Evolutionary conservation across 2,797 vertebrate genomes (phyloP).

Genomic region (Anguilla marmorata): DNA sequence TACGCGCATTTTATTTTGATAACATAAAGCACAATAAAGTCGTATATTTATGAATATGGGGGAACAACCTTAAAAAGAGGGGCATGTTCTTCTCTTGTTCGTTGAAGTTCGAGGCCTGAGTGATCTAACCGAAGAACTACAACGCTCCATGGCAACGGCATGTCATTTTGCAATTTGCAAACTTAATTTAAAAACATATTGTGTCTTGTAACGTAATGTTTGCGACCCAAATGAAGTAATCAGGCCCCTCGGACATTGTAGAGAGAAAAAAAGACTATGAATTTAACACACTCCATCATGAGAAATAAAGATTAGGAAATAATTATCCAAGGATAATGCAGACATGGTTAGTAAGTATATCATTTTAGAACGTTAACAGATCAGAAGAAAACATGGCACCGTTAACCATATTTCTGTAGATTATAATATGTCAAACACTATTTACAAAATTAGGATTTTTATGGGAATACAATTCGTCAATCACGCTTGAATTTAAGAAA

Average conservation of each 20-base stretch:
- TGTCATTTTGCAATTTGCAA: conserved; percentile 60
- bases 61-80: too few relatives aligned
- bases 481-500: conserved; percentile 19
- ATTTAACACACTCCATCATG: conserved; percentile 76
- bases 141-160: background rate
- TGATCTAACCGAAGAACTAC: background rate
- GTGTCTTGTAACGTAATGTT: conserved; percentile 48
- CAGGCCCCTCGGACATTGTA: conserved; percentile 67
- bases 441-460: background rate
- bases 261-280: conserved; percentile 68
- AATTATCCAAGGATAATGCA: conserved; percentile 80
- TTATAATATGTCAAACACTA: background rate
- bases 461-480: too few relatives aligned
- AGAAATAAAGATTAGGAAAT: conserved; percentile 75
- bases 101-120: background rate
- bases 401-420: conserved; percentile 58
- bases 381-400: conserved; percentile 69
- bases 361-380: conserved; percentile 85
- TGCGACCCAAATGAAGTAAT: conserved; percentile 41
- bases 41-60: too few relatives aligned
- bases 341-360: conserved; percentile 77
- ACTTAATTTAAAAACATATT: conserved; percentile 66
- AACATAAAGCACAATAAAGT: too few relatives aligned
- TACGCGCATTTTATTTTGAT: too few relatives aligned
- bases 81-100: background rate